Percentiles rank a stretch among this genome's conserved stretches.
Evolutionary conservation across 2,888 invertebrate genomes (phyloP).

Genomic region (Plebejus anna): DNA sequence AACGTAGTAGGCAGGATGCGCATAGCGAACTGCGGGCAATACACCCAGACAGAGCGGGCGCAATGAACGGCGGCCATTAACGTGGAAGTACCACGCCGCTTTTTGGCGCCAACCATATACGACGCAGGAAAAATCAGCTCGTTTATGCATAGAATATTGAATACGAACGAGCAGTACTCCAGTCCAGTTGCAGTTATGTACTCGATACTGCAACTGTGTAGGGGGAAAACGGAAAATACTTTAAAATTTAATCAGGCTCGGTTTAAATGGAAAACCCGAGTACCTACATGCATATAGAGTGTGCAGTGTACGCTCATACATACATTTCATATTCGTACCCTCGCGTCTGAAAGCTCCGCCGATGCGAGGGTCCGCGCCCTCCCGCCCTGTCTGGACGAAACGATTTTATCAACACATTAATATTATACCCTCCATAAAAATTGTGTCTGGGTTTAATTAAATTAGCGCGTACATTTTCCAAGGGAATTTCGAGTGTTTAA

Average conservation of each 20-base stretch:
- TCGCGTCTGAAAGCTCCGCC: conserved; percentile 25
- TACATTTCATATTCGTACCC: conserved; percentile 19
- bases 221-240: background rate
- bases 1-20: conserved; percentile 75
- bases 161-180: background rate
- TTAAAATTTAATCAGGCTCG: conserved; percentile 3
- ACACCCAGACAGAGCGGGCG: conserved; percentile 68
- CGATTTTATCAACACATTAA: conserved; percentile 33
- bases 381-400: conserved; percentile 34
- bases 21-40: conserved; percentile 74
- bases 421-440: conserved; percentile 7
- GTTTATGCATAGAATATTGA: conserved; percentile 28
- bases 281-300: background rate
- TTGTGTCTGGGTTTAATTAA: conserved; percentile 6
- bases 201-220: background rate
- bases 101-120: conserved; percentile 70
- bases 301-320: conserved; percentile 1
- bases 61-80: conserved; percentile 75
- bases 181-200: background rate
- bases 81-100: conserved; percentile 63
- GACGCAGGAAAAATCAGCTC: conserved; percentile 39
- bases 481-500: background rate
- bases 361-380: conserved; percentile 33
- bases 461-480: conserved; percentile 1
- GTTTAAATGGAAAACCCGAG: conserved; percentile 6